Conservation (phyloP, 2,888 invertebrate genomes). For the Dryococelus australis region DNA sequence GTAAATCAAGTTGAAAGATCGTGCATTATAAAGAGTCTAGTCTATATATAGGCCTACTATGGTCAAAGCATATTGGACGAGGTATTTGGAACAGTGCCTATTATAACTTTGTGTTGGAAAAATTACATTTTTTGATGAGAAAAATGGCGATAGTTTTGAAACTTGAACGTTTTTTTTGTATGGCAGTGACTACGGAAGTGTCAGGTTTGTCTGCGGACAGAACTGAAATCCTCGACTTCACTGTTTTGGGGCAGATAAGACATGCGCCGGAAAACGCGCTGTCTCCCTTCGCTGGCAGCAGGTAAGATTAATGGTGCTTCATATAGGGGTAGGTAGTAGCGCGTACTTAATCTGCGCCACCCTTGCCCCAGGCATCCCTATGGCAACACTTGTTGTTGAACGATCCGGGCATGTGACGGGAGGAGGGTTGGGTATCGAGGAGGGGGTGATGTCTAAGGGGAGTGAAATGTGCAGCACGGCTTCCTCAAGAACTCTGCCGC, state of each 20-base stretch:
- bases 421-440: not conserved
- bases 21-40: too few species aligned
- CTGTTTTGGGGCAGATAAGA: not conserved
- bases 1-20: too few species aligned
- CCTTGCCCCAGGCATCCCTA: not conserved
- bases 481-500: not conserved
- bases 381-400: conserved; percentile 16
- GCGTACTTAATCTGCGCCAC: conserved; percentile 10
- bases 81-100: too few species aligned
- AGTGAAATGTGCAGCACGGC: not conserved
- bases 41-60: too few species aligned
- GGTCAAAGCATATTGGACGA: too few species aligned
- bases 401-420: not conserved
- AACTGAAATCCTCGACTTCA: not conserved
- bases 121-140: too few species aligned
- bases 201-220: too few species aligned
- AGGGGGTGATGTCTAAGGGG: not conserved
- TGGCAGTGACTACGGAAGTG: too few species aligned
- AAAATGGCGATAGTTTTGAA: too few species aligned
- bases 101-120: too few species aligned
- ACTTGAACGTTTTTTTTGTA: too few species aligned
- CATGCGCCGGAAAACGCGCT: not conserved
- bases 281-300: not conserved
- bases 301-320: conserved; percentile 5
- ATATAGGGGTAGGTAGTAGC: conserved; percentile 3